These are phyloP conservation scores for Chaetops frenatus DNA, from an alignment of 2,113 vertebrate species.

Conservation along the genomic window DNA sequence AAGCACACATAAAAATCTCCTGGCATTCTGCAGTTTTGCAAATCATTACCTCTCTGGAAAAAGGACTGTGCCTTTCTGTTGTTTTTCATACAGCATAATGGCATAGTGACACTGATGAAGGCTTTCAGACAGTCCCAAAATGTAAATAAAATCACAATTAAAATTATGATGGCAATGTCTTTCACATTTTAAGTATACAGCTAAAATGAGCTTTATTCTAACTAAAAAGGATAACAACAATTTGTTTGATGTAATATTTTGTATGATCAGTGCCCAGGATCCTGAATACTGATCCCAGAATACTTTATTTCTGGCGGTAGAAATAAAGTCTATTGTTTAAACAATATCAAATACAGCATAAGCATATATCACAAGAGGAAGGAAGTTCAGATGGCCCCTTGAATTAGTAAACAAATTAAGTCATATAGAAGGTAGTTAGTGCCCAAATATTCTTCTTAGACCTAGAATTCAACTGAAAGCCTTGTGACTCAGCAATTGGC, in stretches of 20 bases:
- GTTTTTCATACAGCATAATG: not conserved
- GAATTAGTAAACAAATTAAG: not conserved
- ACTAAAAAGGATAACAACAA: not conserved
- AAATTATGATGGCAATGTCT: not conserved
- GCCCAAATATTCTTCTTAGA: not conserved
- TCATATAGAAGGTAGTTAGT: not conserved
- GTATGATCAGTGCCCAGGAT: not conserved
- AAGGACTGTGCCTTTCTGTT: not conserved
- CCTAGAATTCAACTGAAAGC: not conserved
- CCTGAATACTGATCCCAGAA: too few relatives aligned
- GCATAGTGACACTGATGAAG: not conserved
- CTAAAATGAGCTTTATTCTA: not conserved
- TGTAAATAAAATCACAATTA: not conserved
- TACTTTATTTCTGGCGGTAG: not conserved
- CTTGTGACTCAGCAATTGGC: not conserved
- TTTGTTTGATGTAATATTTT: not conserved
- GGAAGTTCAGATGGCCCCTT: not conserved
- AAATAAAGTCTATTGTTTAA: not conserved
- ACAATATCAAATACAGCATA: not conserved
- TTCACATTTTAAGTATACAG: not conserved
- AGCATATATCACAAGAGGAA: not conserved
- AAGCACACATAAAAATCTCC: not conserved
- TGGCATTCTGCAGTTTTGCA: not conserved
- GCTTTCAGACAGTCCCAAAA: not conserved
- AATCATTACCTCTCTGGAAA: not conserved